phyloP scores from a whole-genome alignment of 1,140 invertebrate genomes.

The Leptinotarsa defecta region DNA sequence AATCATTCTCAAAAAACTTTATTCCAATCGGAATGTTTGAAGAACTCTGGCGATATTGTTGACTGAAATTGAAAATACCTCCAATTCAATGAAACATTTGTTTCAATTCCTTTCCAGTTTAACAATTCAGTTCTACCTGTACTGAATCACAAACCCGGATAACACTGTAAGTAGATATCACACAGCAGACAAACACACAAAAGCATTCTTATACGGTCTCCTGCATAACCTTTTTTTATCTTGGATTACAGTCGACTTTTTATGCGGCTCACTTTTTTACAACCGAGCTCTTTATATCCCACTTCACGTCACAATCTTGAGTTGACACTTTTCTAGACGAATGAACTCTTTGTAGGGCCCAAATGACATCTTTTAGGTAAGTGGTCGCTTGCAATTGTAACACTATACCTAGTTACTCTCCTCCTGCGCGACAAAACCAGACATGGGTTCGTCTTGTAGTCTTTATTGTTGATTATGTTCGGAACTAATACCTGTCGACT shows the following conservation, averaged over 20 bases:
- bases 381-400: constrained; percentile 42
- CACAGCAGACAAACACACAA: background rate
- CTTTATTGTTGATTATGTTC: constrained; percentile 44
- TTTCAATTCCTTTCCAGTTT: too few species aligned
- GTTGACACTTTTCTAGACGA: constrained; percentile 26
- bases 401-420: constrained; percentile 37
- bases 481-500: constrained; percentile 49
- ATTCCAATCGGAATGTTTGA: too few species aligned
- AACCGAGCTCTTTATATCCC: constrained; percentile 16
- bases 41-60: too few species aligned
- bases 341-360: constrained; percentile 18
- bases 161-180: constrained; percentile 10
- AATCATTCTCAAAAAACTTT: too few species aligned
- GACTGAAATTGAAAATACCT: too few species aligned
- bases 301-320: constrained; percentile 7
- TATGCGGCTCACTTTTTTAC: constrained; percentile 21
- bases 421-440: constrained; percentile 34
- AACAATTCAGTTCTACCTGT: constrained; percentile 9
- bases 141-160: background rate
- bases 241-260: constrained; percentile 21
- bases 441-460: constrained; percentile 41
- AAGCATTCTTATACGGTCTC: constrained; percentile 28
- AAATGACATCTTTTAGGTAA: constrained; percentile 27
- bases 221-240: constrained; percentile 24
- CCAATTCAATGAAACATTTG: too few species aligned